phyloP scores from a whole-genome alignment of 2,113 vertebrate genomes.

The Colius striatus region DNA sequence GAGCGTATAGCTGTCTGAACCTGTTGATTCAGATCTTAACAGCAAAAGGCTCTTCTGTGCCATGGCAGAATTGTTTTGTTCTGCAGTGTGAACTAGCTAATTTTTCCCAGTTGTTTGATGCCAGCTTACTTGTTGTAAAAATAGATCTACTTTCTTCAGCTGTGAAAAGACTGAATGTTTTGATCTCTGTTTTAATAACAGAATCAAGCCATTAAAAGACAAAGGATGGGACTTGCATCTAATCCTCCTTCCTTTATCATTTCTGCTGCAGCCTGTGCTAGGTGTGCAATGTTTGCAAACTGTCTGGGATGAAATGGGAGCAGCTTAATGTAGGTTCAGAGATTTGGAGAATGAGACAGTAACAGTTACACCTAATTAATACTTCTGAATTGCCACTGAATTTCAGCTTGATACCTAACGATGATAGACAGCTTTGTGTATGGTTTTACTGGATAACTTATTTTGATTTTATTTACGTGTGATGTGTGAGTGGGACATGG shows the following conservation, averaged over 20 bases:
- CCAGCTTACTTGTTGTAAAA: slow-evolving; percentile 17
- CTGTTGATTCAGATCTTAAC: neutral
- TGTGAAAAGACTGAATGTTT: neutral
- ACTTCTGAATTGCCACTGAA: neutral
- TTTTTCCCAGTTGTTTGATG: slow-evolving; percentile 31
- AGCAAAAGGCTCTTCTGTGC: neutral
- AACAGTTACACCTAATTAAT: neutral
- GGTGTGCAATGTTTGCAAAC: rapidly evolving
- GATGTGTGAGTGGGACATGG: neutral
- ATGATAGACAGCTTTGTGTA: neutral
- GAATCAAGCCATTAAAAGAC: neutral
- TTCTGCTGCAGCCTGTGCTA: neutral
- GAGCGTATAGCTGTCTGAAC: neutral
- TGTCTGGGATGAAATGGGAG: neutral
- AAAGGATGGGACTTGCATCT: neutral
- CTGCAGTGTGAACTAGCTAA: neutral
- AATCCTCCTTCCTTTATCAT: neutral
- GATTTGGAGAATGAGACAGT: neutral
- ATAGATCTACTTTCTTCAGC: neutral
- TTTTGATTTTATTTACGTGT: neutral
- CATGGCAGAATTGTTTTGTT: neutral
- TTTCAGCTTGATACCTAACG: neutral
- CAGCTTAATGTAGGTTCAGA: neutral
- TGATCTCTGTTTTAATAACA: neutral
- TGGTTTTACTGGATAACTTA: neutral